Evolutionary conservation across 2,888 invertebrate genomes (phyloP), one percentile per base, ranked within the genome.

Genomic region (Rhimphoctona megacephalus): DNA sequence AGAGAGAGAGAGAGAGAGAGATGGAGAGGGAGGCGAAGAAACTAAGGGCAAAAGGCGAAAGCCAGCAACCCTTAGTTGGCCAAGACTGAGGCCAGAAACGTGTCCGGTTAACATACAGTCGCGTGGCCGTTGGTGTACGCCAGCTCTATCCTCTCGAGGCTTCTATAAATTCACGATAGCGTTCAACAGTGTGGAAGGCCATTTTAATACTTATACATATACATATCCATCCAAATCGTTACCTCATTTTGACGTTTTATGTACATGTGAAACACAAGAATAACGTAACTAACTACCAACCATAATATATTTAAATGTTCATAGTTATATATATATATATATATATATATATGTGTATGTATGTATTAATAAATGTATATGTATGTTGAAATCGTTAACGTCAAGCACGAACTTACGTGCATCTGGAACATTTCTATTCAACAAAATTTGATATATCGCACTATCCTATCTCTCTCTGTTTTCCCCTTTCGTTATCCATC

Each of bases 101-200:
- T 90, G 90, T 92, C 92, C 92, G 92, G 92, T 91, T 91, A 36
- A 80, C 61, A 39, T 88, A 90, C 46, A 80, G 69, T 72, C 76
- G 79, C 83, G 74, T 54, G 83, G 81, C 72, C 73, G 83, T 91
- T 88, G 64, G 52, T 61, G 78, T 91, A 89, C 85, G 89, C 90
- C 88, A 86, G 87, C 86, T 88, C 89, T 89, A 82, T 82, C 79
- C 83, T 82, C 78, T 84, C 88, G 83, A 89, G 90, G 91, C 90
- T 87, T 89, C 91, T 89, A 92, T 92, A 92, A 92, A 92, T 93
- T 90, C 88, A 89, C 86, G 86, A 88, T 87, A 89, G 89, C 89
- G 89, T 87, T 80, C 89, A 81, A 52, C 78, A 78, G 82, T 74
- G 49, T 76, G 70, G 85, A 85, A 86, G 87, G 81, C 85, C 80